phyloP scores from a whole-genome alignment of 2,888 invertebrate species.

The Argyresthia albistria region DNA sequence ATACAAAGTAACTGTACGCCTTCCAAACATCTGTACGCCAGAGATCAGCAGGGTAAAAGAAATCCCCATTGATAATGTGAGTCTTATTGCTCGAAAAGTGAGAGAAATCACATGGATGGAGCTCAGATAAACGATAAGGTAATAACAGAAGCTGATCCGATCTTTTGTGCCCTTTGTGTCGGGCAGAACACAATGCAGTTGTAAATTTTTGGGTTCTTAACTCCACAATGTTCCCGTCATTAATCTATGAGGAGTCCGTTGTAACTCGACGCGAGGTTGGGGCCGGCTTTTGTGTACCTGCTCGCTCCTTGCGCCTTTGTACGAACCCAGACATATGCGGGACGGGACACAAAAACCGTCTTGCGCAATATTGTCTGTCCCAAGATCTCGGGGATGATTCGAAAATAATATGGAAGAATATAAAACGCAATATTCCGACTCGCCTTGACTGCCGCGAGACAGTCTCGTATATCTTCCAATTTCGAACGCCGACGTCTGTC shows the following conservation, averaged over 20 bases:
- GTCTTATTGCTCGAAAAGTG: constrained; percentile 60
- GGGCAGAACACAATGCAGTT: constrained; percentile 57
- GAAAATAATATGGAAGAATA: constrained; percentile 51
- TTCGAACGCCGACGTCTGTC: constrained; percentile 14
- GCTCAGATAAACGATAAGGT: constrained; percentile 60
- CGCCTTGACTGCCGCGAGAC: constrained; percentile 7
- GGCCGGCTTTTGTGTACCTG: constrained; percentile 55
- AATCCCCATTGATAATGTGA: constrained; percentile 42
- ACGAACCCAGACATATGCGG: constrained; percentile 59
- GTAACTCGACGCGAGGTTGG: constrained; percentile 62
- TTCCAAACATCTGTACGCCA: constrained; percentile 51
- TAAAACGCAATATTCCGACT: constrained; percentile 35
- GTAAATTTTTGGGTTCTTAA: constrained; percentile 71
- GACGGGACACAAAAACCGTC: constrained; percentile 51
- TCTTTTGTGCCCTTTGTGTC: constrained; percentile 61
- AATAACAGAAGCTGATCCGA: constrained; percentile 67
- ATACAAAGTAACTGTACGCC: constrained; percentile 51
- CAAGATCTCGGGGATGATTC: constrained; percentile 44
- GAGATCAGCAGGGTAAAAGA: constrained; percentile 32
- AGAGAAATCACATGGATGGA: constrained; percentile 44
- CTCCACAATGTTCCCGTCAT: constrained; percentile 66
- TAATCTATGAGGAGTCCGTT: constrained; percentile 59
- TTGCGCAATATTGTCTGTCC: constrained; percentile 60
- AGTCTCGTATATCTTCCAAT: constrained; percentile 26
- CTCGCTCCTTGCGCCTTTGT: constrained; percentile 48